Conservation (phyloP, 2,113 vertebrate species). For the Rhadina sibilatrix region DNA sequence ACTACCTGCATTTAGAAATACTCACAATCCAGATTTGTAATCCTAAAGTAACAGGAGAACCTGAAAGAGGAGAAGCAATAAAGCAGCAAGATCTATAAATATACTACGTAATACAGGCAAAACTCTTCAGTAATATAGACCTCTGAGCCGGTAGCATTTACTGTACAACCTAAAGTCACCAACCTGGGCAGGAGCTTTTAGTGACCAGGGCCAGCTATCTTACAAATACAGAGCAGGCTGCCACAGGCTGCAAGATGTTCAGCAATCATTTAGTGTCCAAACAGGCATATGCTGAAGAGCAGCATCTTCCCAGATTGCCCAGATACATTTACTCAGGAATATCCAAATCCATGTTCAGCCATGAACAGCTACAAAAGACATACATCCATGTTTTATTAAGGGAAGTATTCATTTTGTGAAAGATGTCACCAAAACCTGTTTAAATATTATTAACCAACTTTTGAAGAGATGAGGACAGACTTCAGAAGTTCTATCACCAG, state of each 20-base stretch:
- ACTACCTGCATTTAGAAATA: background rate
- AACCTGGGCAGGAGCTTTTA: background rate
- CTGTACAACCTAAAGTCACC: background rate
- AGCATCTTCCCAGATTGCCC: background rate
- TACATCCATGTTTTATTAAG: background rate
- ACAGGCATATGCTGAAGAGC: background rate
- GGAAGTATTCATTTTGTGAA: background rate
- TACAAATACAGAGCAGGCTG: background rate
- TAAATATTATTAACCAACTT: background rate
- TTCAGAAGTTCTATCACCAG: background rate
- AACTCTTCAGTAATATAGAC: background rate
- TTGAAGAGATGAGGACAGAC: background rate
- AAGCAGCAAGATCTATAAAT: background rate
- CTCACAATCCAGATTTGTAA: background rate
- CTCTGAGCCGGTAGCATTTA: background rate
- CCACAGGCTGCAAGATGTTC: background rate
- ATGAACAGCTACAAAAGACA: background rate
- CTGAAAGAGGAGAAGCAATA: background rate
- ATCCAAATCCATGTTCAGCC: background rate
- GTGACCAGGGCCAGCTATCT: background rate
- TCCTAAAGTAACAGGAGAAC: background rate
- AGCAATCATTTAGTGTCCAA: background rate
- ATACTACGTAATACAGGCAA: background rate
- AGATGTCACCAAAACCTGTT: background rate
- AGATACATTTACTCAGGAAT: background rate